A percentile compares a stretch with the other conserved stretches of the same genome.
These are phyloP conservation scores for Patella depressa DNA, from an alignment of 2,888 invertebrate species.

Conservation along the genomic window DNA sequence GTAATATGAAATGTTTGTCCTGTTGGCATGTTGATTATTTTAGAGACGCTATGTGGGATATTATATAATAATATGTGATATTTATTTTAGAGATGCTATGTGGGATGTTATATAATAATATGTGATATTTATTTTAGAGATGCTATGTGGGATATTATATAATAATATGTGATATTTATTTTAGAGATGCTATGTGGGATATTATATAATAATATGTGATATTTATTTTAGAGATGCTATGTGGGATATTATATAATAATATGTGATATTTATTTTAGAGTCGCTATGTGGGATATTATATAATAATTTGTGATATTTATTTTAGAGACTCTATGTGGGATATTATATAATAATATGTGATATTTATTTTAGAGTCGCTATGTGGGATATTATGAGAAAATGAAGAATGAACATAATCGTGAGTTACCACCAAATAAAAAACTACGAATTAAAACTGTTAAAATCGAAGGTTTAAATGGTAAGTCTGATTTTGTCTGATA, in stretches of 20 bases:
- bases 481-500: slow-evolving; percentile 21
- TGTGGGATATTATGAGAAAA: slow-evolving; percentile 73
- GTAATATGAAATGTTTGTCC: too few relatives aligned
- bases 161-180: slow-evolving; percentile 21
- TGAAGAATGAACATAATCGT: slow-evolving; percentile 68
- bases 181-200: slow-evolving; percentile 74
- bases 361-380: slow-evolving; percentile 71
- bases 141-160: slow-evolving; percentile 73
- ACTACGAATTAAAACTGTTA: slow-evolving; percentile 67
- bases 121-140: slow-evolving; percentile 62
- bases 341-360: not conserved
- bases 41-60: too few relatives aligned
- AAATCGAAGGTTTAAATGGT: slow-evolving; percentile 69
- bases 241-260: too few relatives aligned
- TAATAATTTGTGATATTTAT: too few relatives aligned
- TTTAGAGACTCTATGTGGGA: too few relatives aligned
- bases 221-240: not conserved
- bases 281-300: too few relatives aligned
- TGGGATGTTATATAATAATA: slow-evolving; percentile 70
- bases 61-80: not conserved
- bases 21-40: too few relatives aligned
- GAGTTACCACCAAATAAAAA: slow-evolving; percentile 67
- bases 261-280: too few relatives aligned
- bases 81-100: slow-evolving; percentile 72
- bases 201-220: slow-evolving; percentile 59